A percentile compares a stretch with the other conserved stretches of the same genome.
These are phyloP conservation scores for Zygogramma bicolorata DNA, from an alignment of 2,888 invertebrate species.

Conservation along the genomic window DNA sequence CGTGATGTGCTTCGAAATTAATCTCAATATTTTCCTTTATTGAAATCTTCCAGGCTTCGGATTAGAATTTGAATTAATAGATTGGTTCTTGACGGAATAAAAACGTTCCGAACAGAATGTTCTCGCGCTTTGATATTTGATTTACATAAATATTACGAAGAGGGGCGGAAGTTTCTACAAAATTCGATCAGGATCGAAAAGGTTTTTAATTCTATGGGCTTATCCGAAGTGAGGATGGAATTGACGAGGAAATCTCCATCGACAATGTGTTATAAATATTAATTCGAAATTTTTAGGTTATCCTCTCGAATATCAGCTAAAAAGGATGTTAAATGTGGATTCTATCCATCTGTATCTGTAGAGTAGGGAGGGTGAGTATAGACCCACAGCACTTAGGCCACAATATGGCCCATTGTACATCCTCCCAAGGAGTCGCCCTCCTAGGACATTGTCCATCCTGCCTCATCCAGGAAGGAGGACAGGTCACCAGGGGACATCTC, in stretches of 20 bases:
- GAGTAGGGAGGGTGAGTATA: no score
- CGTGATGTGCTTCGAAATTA: constrained; percentile 31
- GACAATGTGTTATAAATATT: not conserved
- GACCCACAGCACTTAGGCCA: no score
- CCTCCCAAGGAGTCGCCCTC: no score
- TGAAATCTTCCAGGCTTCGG: constrained; percentile 1
- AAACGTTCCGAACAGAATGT: constrained; percentile 20
- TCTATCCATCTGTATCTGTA: no score
- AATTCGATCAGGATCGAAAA: not conserved
- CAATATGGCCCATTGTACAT: no score
- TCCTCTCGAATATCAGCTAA: not conserved
- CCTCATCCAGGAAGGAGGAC: no score
- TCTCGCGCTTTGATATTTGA: constrained; percentile 34
- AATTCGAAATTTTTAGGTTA: not conserved
- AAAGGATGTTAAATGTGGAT: not conserved
- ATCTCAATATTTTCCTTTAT: constrained; percentile 37
- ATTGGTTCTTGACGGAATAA: constrained; percentile 25
- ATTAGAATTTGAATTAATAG: constrained; percentile 31
- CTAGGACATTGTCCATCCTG: no score
- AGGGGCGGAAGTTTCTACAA: not conserved
- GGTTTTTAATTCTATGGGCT: not conserved
- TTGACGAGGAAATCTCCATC: not conserved
- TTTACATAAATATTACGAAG: constrained; percentile 31
- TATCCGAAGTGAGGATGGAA: not conserved
- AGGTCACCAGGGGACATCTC: no score